These are phyloP conservation scores for Polyommatus iphigenia DNA, from an alignment of 2,888 invertebrate species.

Conservation along the genomic window DNA sequence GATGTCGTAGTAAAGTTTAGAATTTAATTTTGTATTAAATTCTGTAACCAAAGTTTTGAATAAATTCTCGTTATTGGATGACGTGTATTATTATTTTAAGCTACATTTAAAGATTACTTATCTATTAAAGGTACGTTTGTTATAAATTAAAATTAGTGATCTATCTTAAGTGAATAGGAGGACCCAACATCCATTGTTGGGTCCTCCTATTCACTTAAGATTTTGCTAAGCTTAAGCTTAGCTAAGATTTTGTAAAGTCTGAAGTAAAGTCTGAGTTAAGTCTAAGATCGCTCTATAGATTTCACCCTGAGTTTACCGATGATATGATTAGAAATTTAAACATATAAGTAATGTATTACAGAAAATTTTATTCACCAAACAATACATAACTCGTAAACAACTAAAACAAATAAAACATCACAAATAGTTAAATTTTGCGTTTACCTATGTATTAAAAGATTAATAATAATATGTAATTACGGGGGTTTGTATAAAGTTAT, in stretches of 20 bases:
- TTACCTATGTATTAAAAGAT: background rate
- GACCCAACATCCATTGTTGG: too few relatives aligned
- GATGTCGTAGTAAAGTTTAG: conserved; percentile 51
- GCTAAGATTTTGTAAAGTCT: too few relatives aligned
- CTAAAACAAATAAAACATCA: background rate
- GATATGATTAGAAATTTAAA: background rate
- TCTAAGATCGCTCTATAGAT: too few relatives aligned
- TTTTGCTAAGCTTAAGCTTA: too few relatives aligned
- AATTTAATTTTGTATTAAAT: conserved; percentile 67
- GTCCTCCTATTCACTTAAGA: too few relatives aligned
- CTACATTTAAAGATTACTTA: background rate
- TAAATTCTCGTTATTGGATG: conserved; percentile 49
- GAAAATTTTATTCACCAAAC: background rate
- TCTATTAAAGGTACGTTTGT: background rate
- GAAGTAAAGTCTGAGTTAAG: too few relatives aligned
- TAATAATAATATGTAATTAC: conserved; percentile 22
- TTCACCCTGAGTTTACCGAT: too few relatives aligned
- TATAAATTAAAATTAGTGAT: background rate
- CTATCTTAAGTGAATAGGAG: too few relatives aligned
- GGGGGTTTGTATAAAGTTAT: background rate
- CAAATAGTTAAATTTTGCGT: background rate
- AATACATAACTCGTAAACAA: background rate
- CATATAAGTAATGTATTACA: background rate
- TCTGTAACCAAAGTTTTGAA: conserved; percentile 67
- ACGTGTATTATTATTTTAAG: conserved; percentile 40